Evolutionary conservation across 2,113 vertebrate genomes (phyloP).

Genomic region (Orycteropus afer): DNA sequence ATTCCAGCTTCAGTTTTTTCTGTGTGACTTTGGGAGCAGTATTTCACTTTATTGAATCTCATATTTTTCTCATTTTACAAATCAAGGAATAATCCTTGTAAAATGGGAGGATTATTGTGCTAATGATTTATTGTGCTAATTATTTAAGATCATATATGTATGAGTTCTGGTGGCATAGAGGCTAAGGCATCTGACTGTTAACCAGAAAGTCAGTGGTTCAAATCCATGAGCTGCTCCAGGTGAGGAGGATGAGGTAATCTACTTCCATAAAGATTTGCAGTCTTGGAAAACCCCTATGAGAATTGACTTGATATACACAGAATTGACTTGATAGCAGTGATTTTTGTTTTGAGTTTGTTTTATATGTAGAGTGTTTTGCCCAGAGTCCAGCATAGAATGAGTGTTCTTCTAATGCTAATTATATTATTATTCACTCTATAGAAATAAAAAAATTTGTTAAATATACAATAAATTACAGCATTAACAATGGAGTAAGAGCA

Average conservation of each 20-base stretch:
- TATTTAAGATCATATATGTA: too few species aligned
- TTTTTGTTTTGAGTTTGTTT: too few species aligned
- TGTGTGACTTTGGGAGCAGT: neutral
- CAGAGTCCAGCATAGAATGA: neutral
- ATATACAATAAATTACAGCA: constrained; percentile 1
- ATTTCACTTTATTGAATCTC: neutral
- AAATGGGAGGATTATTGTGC: neutral
- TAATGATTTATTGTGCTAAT: constrained; percentile 40
- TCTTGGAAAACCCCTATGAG: too few species aligned
- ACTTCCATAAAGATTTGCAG: too few species aligned
- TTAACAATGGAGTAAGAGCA: neutral
- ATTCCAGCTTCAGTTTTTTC: neutral
- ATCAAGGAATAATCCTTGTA: neutral
- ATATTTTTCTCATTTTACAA: neutral
- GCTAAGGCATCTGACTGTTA: too few species aligned
- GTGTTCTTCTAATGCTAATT: neutral
- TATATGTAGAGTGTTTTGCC: neutral
- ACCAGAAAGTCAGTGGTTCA: too few species aligned
- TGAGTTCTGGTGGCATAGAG: too few species aligned
- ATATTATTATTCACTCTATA: neutral
- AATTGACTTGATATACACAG: too few species aligned
- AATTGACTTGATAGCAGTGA: too few species aligned
- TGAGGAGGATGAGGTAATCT: too few species aligned
- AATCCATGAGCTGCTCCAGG: too few species aligned
- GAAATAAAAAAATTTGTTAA: constrained; percentile 17